Conservation (phyloP, 2,888 invertebrate genomes). For the Caenorhabditis uteleia region DNA sequence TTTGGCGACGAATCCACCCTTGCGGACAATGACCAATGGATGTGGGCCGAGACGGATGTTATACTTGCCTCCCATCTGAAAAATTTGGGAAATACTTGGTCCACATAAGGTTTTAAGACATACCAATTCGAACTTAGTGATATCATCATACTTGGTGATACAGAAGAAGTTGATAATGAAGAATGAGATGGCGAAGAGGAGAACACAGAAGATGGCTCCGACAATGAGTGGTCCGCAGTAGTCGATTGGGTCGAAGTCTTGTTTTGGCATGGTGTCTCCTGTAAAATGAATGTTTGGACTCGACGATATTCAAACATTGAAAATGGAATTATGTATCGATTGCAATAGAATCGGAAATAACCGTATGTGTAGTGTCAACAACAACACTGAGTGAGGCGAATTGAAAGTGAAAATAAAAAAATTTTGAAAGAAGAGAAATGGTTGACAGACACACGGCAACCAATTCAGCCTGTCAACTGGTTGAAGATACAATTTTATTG, state of each 20-base stretch:
- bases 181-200: conserved; percentile 60
- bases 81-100: conserved; percentile 1
- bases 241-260: conserved; percentile 61
- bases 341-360: no score
- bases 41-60: conserved; percentile 65
- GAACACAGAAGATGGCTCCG: conserved; percentile 54
- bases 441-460: no score
- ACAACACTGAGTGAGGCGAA: no score
- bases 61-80: conserved; percentile 57
- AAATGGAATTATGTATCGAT: no score
- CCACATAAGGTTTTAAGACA: conserved; percentile 2
- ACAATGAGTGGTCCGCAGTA: conserved; percentile 63
- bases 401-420: no score
- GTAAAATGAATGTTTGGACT: background rate
- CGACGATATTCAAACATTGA: no score
- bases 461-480: no score
- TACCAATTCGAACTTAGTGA: conserved; percentile 67
- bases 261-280: conserved; percentile 57
- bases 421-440: no score
- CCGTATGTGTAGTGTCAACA: no score
- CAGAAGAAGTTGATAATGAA: conserved; percentile 66
- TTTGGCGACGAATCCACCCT: conserved; percentile 38
- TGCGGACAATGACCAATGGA: conserved; percentile 46
- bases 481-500: no score
- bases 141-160: conserved; percentile 66